These are phyloP conservation scores for Acanthis flammea DNA, from an alignment of 2,797 vertebrate genomes.

Conservation along the genomic window DNA sequence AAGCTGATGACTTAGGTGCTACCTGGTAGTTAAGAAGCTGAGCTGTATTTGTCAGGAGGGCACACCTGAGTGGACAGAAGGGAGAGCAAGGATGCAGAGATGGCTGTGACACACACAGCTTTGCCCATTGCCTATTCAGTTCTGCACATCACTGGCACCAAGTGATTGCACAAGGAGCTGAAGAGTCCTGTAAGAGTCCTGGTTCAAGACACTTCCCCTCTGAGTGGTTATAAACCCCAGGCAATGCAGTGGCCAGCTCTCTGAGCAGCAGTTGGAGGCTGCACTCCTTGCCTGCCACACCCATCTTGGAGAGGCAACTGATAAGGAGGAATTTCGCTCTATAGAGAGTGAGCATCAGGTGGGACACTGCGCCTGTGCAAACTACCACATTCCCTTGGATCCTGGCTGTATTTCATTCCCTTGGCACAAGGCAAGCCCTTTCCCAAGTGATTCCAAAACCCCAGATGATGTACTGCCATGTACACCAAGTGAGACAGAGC, in stretches of 20 bases:
- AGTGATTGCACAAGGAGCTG: neutral
- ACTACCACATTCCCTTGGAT: neutral
- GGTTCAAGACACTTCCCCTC: neutral
- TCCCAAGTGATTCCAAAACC: neutral
- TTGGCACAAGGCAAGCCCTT: neutral
- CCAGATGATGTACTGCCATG: neutral
- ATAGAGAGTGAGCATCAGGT: neutral
- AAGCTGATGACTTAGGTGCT: neutral
- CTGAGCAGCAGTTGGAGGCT: neutral
- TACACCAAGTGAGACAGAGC: neutral
- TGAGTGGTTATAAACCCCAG: accelerated
- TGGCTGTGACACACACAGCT: neutral
- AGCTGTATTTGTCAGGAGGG: neutral
- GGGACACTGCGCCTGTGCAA: neutral
- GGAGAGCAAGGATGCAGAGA: neutral
- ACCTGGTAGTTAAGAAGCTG: neutral
- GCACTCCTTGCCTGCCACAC: neutral
- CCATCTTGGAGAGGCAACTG: neutral
- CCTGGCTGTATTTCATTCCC: neutral
- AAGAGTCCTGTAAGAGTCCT: neutral
- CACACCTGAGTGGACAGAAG: neutral
- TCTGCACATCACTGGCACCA: neutral
- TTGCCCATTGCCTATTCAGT: neutral
- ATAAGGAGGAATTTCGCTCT: neutral
- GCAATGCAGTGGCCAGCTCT: neutral